A percentile compares a stretch with the other conserved stretches of the same genome.
These are phyloP conservation scores for Hydriomena furcata DNA, from an alignment of 2,888 invertebrate species.

Conservation along the genomic window DNA sequence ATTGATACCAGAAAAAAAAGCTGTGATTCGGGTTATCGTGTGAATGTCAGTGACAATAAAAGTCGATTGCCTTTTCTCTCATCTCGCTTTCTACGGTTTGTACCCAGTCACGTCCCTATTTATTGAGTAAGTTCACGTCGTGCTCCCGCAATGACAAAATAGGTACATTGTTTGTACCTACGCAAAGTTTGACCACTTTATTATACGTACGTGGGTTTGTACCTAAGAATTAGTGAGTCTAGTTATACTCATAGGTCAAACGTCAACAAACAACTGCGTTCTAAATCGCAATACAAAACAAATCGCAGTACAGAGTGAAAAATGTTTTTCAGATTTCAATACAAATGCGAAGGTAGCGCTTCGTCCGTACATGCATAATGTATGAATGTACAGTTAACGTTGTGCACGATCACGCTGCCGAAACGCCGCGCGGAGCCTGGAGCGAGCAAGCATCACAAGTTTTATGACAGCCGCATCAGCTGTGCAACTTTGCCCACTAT, in stretches of 20 bases:
- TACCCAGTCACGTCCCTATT: constrained; percentile 34
- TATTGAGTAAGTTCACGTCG: constrained; percentile 38
- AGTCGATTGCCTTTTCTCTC: constrained; percentile 34
- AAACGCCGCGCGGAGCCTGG: constrained; percentile 5
- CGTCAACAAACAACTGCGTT: constrained; percentile 16
- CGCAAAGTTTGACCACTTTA: constrained; percentile 43
- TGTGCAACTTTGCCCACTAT: constrained; percentile 33
- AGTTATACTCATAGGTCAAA: constrained; percentile 26
- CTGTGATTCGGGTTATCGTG: constrained; percentile 28
- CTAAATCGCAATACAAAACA: constrained; percentile 4
- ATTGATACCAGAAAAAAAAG: constrained; percentile 17
- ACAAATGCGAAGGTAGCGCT: constrained; percentile 19
- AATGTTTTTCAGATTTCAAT: constrained; percentile 10
- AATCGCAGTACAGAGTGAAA: constrained; percentile 4
- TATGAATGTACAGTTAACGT: constrained; percentile 37
- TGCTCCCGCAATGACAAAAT: constrained; percentile 44
- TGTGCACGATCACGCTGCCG: constrained; percentile 31
- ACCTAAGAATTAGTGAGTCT: constrained; percentile 25
- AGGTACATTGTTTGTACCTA: constrained; percentile 40
- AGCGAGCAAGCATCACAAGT: constrained; percentile 38
- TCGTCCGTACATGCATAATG: constrained; percentile 31
- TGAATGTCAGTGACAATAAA: constrained; percentile 29
- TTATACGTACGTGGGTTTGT: constrained; percentile 36
- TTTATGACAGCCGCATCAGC: constrained; percentile 44
- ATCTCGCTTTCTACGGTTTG: constrained; percentile 26